A percentile compares a stretch with the other conserved stretches of the same genome.
Conservation (phyloP, 1,140 invertebrate genomes). For the Sarcophaga bullata region DNA sequence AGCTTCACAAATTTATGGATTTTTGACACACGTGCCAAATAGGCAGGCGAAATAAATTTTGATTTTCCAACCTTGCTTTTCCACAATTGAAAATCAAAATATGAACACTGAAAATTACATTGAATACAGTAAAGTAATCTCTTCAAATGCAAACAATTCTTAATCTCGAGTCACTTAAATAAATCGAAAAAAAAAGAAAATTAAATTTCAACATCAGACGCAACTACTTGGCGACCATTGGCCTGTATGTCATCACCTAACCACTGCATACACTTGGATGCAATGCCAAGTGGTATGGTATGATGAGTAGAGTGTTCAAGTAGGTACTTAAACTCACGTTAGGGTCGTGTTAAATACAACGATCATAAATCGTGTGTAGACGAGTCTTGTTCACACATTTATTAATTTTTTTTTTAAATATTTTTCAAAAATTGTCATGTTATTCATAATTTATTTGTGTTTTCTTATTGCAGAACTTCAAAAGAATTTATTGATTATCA, state of each 20-base stretch:
- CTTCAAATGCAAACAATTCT: not conserved
- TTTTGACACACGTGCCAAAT: constrained; percentile 34
- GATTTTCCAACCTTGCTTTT: not conserved
- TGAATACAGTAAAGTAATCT: not conserved
- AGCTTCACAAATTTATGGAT: not conserved
- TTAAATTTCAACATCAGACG: no score
- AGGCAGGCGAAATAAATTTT: not conserved
- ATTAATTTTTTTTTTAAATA: constrained; percentile 37
- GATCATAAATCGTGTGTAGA: constrained; percentile 17
- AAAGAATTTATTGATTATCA: not conserved
- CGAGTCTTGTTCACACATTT: constrained; percentile 37
- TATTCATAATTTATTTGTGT: not conserved
- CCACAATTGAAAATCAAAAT: not conserved
- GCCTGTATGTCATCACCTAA: not conserved
- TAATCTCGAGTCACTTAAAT: not conserved
- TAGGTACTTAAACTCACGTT: not conserved
- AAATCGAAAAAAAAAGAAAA: no score
- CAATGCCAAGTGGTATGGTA: no score
- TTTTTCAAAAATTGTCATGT: constrained; percentile 21
- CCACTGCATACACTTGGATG: not conserved
- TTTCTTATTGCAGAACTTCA: not conserved
- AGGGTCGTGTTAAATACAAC: not conserved
- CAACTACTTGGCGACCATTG: not conserved
- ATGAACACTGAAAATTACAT: not conserved
- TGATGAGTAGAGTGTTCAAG: not conserved